phyloP scores from a whole-genome alignment of 2,113 vertebrate species.

The Thunnus maccoyii region DNA sequence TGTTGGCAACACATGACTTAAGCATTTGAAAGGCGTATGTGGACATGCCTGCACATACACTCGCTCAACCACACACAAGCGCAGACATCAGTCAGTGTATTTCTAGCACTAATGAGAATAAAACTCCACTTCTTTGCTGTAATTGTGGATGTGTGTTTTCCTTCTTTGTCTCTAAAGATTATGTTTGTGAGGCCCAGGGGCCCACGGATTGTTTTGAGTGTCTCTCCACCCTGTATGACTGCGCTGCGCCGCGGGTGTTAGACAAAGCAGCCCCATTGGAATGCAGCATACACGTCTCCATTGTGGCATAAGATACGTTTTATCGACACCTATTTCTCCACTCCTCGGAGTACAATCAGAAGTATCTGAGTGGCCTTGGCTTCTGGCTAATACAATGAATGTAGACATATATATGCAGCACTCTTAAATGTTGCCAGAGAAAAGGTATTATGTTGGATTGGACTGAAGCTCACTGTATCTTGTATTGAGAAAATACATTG shows the following conservation, averaged over 20 bases:
- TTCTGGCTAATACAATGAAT: conserved; percentile 48
- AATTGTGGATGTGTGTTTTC: conserved; percentile 52
- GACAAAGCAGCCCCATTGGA: conserved; percentile 56
- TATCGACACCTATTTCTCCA: conserved; percentile 59
- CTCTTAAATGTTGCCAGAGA: conserved; percentile 18
- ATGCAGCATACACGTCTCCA: conserved; percentile 48
- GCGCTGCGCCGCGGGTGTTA: conserved; percentile 55
- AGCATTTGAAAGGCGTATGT: conserved; percentile 18
- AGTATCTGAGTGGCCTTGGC: conserved; percentile 56
- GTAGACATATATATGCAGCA: conserved; percentile 11
- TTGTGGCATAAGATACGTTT: conserved; percentile 52
- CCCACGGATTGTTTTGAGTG: conserved; percentile 59
- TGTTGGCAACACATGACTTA: conserved; percentile 5
- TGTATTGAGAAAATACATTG: conserved; percentile 25
- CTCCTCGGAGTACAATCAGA: conserved; percentile 59
- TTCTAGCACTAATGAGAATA: conserved; percentile 34
- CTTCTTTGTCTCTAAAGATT: conserved; percentile 52
- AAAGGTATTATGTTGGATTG: conserved; percentile 21
- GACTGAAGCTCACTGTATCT: conserved; percentile 19
- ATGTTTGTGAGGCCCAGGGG: conserved; percentile 52
- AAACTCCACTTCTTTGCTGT: conserved; percentile 34
- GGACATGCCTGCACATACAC: background rate
- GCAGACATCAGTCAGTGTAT: conserved; percentile 19
- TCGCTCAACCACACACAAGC: background rate
- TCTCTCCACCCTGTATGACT: conserved; percentile 54